phyloP scores from a whole-genome alignment of 2,888 invertebrate species.

The Drosophila affinis region DNA sequence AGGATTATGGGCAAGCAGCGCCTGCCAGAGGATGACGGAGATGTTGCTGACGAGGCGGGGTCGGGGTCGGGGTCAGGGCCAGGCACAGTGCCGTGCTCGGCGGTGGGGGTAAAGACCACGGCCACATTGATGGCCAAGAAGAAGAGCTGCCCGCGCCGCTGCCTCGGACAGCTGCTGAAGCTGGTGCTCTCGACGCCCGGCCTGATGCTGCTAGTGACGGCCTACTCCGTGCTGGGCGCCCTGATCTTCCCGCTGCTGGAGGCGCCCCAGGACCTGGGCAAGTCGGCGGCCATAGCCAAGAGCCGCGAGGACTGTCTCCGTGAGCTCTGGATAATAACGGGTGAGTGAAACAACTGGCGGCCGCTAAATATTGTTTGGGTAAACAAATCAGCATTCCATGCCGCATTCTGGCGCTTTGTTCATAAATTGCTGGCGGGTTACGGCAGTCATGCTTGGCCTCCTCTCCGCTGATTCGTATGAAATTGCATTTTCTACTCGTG shows the following conservation, averaged over 20 bases:
- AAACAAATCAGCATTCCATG: constrained; percentile 28
- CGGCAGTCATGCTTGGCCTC: constrained; percentile 51
- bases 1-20: constrained; percentile 69
- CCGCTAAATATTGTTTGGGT: too few relatives aligned
- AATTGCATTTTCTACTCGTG: constrained; percentile 41
- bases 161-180: constrained; percentile 78
- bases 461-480: constrained; percentile 9
- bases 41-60: constrained; percentile 44
- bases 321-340: constrained; percentile 92
- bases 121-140: constrained; percentile 39
- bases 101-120: constrained; percentile 26
- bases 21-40: constrained; percentile 47
- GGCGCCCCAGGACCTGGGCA: constrained; percentile 87
- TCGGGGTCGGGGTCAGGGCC: neutral
- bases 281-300: constrained; percentile 87
- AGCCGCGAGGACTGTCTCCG: constrained; percentile 88
- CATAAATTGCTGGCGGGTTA: constrained; percentile 48
- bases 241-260: constrained; percentile 90
- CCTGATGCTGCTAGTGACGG: constrained; percentile 88
- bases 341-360: constrained; percentile 83
- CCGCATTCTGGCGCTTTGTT: constrained; percentile 41
- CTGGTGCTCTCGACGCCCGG: constrained; percentile 85
- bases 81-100: constrained; percentile 27
- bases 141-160: constrained; percentile 53
- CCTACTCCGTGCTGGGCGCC: constrained; percentile 90